Conservation (phyloP, 2,797 vertebrate species). For the Falco columbarius region DNA sequence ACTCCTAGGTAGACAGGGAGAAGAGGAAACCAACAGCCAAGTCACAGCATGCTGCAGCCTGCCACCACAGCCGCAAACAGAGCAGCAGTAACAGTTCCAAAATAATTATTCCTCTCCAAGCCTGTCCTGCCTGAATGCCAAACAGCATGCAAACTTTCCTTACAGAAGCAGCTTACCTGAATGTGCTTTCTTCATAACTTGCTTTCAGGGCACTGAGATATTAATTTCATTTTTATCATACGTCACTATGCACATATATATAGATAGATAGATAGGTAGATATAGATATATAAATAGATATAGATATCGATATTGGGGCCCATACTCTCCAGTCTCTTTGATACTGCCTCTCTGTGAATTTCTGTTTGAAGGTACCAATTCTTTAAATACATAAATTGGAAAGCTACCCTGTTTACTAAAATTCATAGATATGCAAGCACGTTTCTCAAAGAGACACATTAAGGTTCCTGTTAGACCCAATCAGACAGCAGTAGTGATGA, state of each 20-base stretch:
- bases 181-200: neutral
- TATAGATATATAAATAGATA: no score
- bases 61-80: neutral
- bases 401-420: conserved; percentile 2
- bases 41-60: neutral
- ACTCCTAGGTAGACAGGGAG: neutral
- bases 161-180: neutral
- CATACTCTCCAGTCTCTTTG: neutral
- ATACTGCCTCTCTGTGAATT: neutral
- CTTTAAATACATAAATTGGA: neutral
- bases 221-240: neutral
- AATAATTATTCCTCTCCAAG: neutral
- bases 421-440: neutral
- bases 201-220: neutral
- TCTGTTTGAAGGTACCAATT: neutral
- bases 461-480: conserved; percentile 55
- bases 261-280: no score
- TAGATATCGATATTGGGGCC: neutral
- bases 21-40: conserved; percentile 7
- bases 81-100: neutral
- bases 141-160: neutral
- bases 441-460: conserved; percentile 45
- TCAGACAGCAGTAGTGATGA: conserved; percentile 58
- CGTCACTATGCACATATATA: neutral
- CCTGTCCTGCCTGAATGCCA: neutral